These are phyloP conservation scores for Drosophila anceps DNA, from an alignment of 2,888 invertebrate genomes.

Conservation along the genomic window DNA sequence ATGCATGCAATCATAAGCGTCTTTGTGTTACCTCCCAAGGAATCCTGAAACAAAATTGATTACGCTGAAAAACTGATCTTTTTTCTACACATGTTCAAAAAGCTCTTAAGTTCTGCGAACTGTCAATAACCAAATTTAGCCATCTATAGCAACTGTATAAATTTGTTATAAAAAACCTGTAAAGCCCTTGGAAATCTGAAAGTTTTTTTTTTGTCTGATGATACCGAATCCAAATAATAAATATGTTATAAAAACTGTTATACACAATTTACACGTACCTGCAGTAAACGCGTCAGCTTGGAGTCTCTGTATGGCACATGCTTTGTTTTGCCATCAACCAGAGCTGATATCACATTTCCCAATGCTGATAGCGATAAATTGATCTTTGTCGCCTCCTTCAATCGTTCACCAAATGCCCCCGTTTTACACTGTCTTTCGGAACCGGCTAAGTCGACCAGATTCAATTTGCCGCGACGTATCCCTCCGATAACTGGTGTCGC, in stretches of 20 bases:
- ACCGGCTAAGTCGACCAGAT: slow-evolving; percentile 95
- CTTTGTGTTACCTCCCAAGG: slow-evolving; percentile 94
- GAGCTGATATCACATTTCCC: slow-evolving; percentile 94
- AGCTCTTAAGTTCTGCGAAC: neutral
- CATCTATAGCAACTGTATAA: too few species aligned
- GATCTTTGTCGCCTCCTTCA: slow-evolving; percentile 96
- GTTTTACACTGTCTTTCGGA: slow-evolving; percentile 93
- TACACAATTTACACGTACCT: slow-evolving; percentile 84
- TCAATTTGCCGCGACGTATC: slow-evolving; percentile 88
- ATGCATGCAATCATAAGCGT: slow-evolving; percentile 95
- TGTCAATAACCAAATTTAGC: too few species aligned
- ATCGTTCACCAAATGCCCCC: slow-evolving; percentile 93
- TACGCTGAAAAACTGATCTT: neutral
- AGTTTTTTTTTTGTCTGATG: neutral
- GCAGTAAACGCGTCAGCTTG: slow-evolving; percentile 92
- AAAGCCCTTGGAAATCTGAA: too few species aligned
- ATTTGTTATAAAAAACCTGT: too few species aligned
- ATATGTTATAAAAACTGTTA: neutral
- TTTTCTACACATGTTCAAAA: neutral
- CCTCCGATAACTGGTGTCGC: slow-evolving; percentile 47
- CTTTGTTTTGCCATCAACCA: slow-evolving; percentile 93
- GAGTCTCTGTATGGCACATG: slow-evolving; percentile 94
- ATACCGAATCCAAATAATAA: too few species aligned
- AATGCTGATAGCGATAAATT: slow-evolving; percentile 94
- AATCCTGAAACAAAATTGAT: slow-evolving; percentile 86